A percentile compares a stretch with the other conserved stretches of the same genome.
These are phyloP conservation scores for Embidobia sp. DNA, from an alignment of 2,888 invertebrate species.

Conservation along the genomic window DNA sequence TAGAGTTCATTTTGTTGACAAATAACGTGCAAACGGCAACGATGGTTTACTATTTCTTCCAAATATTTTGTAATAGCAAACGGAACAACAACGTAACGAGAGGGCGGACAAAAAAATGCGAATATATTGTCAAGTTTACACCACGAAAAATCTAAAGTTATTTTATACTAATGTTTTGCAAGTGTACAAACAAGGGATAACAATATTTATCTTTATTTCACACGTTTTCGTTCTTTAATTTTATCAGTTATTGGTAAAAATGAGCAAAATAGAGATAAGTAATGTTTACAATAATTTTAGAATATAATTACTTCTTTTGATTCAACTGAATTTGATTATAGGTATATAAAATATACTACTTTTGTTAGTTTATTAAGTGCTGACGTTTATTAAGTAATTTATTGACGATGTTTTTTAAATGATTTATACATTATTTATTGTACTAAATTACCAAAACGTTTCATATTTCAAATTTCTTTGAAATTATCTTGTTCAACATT, in stretches of 20 bases:
- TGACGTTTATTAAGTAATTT: too few relatives aligned
- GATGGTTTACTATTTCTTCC: conserved; percentile 55
- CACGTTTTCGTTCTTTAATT: conserved; percentile 57
- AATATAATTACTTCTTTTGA: too few relatives aligned
- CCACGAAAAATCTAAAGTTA: conserved; percentile 2
- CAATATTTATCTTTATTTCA: conserved; percentile 7
- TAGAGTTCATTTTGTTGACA: conserved; percentile 26
- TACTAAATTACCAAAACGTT: too few relatives aligned
- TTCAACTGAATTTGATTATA: too few relatives aligned
- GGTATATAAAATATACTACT: too few relatives aligned
- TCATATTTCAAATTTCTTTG: too few relatives aligned
- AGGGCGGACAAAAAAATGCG: conserved; percentile 10
- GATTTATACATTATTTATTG: too few relatives aligned
- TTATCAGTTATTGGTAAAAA: not conserved
- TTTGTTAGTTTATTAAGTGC: too few relatives aligned
- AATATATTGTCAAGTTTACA: conserved; percentile 13
- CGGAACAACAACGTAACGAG: conserved; percentile 3
- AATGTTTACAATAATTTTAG: too few relatives aligned
- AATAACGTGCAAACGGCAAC: conserved; percentile 6
- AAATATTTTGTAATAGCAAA: conserved; percentile 33
- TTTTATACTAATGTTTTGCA: conserved; percentile 39
- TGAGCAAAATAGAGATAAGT: too few relatives aligned
- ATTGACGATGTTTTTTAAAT: too few relatives aligned
- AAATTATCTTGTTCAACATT: too few relatives aligned
- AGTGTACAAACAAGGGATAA: conserved; percentile 10